Base-by-base conservation (phyloP, 2,113 vertebrate species). In the Microcebus griseorufus region DNA sequence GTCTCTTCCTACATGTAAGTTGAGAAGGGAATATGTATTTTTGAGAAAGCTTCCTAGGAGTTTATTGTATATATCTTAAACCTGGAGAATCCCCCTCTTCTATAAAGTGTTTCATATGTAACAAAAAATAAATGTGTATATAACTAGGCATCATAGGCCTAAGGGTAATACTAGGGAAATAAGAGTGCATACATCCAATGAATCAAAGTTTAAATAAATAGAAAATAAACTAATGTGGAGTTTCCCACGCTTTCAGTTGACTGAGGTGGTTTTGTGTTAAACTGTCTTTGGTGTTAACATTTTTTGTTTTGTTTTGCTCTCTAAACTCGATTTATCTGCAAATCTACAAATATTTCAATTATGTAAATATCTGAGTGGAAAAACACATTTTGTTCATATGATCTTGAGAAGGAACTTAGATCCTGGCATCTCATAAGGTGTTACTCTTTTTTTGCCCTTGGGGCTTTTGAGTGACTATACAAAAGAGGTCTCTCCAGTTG, bases 191-290 rank as follows among this genome's bases (percentile, higher is more conserved):
- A 73, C 58, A 37, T 51, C 72, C 48, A 70, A 10, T 67, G 94
- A 79, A 60, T 60, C 16, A 51, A 93, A 94, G 9, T 90, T 60
- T 88, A 76, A 93, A 73, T 90, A 79, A 88, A 62, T 14, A 94
- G 70, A 10, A 85, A 92, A 87, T 34, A 90, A 89, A 34, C 34
- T 37, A 64, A 48, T 27, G 20, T 45, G 42, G 4, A 86, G 13
- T 90, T 88, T 72, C 39, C 45, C 6, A 9, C 53, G 32, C 29
- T 88, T 90, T 67, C 48, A 62, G 39, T 89, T 73, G 72, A 58
- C n/a, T 78, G 53, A 18, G 13, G 4, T 88, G 39, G 29, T 94
- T 90, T 65, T 84, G 14, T n/a, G 55, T 93, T 96, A n/a, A 81
- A 73, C 25, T 60, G 13, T 53, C 37, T n/a, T 58, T 53, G 23